Evolutionary conservation across 2,888 invertebrate genomes (phyloP), one percentile per base, ranked within the genome.

Genomic region (Bursaphelenchus okinawaensis): DNA sequence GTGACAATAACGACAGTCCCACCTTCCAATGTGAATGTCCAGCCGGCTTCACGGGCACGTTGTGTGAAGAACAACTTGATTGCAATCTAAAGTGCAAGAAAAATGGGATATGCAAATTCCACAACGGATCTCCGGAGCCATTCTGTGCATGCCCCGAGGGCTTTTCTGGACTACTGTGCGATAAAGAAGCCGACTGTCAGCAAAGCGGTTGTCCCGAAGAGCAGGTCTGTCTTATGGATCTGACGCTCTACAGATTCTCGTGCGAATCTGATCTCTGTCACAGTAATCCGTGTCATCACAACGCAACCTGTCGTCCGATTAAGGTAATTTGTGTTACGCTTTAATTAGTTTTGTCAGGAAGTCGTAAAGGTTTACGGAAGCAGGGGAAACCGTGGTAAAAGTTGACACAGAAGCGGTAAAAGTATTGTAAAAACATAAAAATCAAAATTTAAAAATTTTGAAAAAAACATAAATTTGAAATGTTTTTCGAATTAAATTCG

Each of bases 221-320:
- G 12, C 58, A 68, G 51, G 59, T 66, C 16, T 72, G 69, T 52
- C 54, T 69, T 7, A 56, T 68, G 9, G 72, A 73, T 24, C 1
- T 68, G 22, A 40, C 7, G 16, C 20, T 20, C 7, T 16, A 26
- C 20, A 16, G 50, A 24, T 70, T 55, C 51, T 27, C 23, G n/a
- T 73, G 68, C 27, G 52, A 61, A 28, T 40, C 40, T n/a, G 59
- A 73, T 28, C 28, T 27, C 9, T 70, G 72, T 50, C 22, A 51
- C 12, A 29, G 40, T 22, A 66, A 66, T 55, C 77, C 76, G 24
- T 80, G 80, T 66, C 62, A 68, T 50, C 71, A 76, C 67, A 75
- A 78, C 63, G 75, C 74, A 16, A 77, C 72, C 24, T 80, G 80
- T 67, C 59, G 70, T 1, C 67, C 71, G 4, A 71, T 71, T 51